Evolutionary conservation across 2,888 invertebrate species (phyloP).

Genomic region (Sialis lutaria): DNA sequence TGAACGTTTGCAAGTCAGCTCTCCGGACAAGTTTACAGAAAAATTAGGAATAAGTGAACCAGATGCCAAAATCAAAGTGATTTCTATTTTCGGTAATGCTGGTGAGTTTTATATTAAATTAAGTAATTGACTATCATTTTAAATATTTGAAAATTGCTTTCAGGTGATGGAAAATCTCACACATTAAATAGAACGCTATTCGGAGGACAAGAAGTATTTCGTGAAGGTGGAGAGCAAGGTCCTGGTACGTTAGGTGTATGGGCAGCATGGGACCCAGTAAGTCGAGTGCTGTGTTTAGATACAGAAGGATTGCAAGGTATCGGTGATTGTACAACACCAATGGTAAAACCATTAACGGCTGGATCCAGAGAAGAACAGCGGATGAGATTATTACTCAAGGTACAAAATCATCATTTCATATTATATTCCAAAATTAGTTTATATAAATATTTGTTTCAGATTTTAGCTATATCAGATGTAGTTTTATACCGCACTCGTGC

Average conservation of each 20-base stretch:
- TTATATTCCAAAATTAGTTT: not conserved
- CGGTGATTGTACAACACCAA: conserved; percentile 14
- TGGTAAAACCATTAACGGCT: conserved; percentile 14
- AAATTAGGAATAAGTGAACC: conserved; percentile 28
- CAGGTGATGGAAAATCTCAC: conserved; percentile 59
- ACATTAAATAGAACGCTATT: conserved; percentile 57
- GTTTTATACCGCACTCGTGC: conserved; percentile 60
- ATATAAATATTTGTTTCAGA: conserved; percentile 19
- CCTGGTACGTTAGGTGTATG: conserved; percentile 65
- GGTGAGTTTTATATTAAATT: conserved; percentile 16
- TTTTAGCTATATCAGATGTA: conserved; percentile 67
- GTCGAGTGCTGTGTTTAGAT: conserved; percentile 53
- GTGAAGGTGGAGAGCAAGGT: conserved; percentile 44
- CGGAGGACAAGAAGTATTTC: conserved; percentile 41
- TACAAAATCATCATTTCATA: conserved; percentile 11
- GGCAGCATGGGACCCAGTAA: conserved; percentile 49
- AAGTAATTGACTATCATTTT: not conserved
- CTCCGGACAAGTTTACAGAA: conserved; percentile 32
- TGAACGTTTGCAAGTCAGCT: conserved; percentile 38
- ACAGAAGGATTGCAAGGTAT: conserved; percentile 63
- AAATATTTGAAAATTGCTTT: not conserved
- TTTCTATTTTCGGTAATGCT: conserved; percentile 71
- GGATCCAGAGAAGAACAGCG: conserved; percentile 40
- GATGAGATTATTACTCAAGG: conserved; percentile 52
- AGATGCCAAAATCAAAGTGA: conserved; percentile 48